Base-by-base conservation (phyloP, 2,797 vertebrate genomes). In the Adelosebastes latens region DNA sequence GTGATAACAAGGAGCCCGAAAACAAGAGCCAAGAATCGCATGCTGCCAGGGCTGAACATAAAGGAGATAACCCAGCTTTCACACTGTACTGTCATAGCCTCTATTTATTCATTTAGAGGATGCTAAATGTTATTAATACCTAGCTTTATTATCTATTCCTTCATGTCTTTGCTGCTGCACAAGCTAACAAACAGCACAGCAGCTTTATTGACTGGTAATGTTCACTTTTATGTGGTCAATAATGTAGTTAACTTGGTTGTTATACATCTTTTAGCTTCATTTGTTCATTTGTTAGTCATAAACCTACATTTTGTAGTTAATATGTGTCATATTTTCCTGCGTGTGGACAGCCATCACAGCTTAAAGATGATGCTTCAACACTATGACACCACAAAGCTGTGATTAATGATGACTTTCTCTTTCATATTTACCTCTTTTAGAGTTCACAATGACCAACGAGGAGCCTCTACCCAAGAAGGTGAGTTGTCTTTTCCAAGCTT, bases 381-480 rank as follows among this genome's bases (percentile, higher is more conserved):
- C 5, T 68, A 75, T 53, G 63, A 74, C 49, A 81, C 5, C 14
- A 5, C 36, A 0, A 36, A 34, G 59, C 29, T 60, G n/a, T 72
- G 53, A 29, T 76, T 82, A 86, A 75, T 80, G 8, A 49, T 71
- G 20, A 4, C 36, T 58, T 56, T 64, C 61, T 60, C 36, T 85
- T 0, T 74, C 27, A 49, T 77, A 16, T 77, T 81, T 87, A 2
- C 29, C 87, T 89, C 34, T 14, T 14, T 14, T 84, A 97, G 96
- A 95, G 84, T 93, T 96, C 96, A 98, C 94, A 85, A 99, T 99
- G 98, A 99, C 98, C 89, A 99, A 99, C 96, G 99, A 99, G 95
- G 99, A 99, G 95, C 99, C 99, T 94, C 97, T 99, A 55, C 98
- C 98, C 73, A 99, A 99, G 95, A 99, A 99, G 97, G 99, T 99